phyloP scores from a whole-genome alignment of 2,888 invertebrate genomes.

The Cremastobaeus sp. region DNA sequence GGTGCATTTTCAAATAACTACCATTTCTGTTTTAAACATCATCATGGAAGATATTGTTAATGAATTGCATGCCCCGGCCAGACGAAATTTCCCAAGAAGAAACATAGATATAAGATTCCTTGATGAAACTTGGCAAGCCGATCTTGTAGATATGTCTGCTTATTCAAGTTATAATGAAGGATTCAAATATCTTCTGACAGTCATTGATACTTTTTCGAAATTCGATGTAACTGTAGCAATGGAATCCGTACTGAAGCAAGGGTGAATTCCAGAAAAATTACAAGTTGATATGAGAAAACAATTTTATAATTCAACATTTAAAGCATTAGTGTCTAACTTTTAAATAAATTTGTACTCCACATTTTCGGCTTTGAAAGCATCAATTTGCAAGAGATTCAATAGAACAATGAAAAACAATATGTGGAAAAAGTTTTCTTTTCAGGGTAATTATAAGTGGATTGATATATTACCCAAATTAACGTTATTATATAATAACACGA shows the following conservation, averaged over 20 bases:
- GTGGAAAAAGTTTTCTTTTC: constrained; percentile 17
- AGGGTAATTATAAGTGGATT: constrained; percentile 10
- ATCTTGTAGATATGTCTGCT: constrained; percentile 53
- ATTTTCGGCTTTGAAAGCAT: constrained; percentile 26
- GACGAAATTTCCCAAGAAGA: too few relatives aligned
- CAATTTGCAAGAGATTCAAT: constrained; percentile 32
- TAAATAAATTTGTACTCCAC: constrained; percentile 27
- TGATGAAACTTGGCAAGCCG: too few relatives aligned
- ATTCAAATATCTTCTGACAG: constrained; percentile 70
- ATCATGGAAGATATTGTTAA: too few relatives aligned
- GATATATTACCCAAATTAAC: constrained; percentile 8
- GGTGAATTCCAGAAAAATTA: constrained; percentile 44
- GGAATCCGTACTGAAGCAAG: constrained; percentile 49
- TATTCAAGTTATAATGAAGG: constrained; percentile 59
- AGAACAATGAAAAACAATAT: constrained; percentile 14
- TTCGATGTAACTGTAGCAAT: constrained; percentile 68
- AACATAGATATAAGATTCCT: too few relatives aligned
- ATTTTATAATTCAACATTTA: constrained; percentile 29
- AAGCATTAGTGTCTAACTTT: constrained; percentile 26
- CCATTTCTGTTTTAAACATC: too few relatives aligned
- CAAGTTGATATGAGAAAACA: constrained; percentile 29
- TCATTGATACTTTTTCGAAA: constrained; percentile 73
- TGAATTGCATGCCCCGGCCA: too few relatives aligned
- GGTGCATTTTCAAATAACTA: too few relatives aligned
- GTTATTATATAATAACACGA: constrained; percentile 19